Conservation (phyloP, 2,888 invertebrate species). For the Caenorhabditis wallacei region DNA sequence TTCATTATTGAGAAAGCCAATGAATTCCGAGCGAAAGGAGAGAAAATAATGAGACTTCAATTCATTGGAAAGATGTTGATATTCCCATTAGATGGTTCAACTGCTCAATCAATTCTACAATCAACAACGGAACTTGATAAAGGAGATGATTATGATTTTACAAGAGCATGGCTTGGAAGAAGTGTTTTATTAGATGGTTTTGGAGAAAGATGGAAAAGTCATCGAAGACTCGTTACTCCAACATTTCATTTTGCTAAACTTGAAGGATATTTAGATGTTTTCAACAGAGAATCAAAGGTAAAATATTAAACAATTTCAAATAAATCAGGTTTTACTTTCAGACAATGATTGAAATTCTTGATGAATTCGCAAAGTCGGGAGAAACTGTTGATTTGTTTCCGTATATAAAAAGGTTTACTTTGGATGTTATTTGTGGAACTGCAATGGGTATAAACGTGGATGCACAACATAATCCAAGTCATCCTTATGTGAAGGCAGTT, state of each 20-base stretch:
- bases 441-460: constrained; percentile 14
- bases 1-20: neutral
- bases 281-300: constrained; percentile 12
- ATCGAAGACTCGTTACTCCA: constrained; percentile 14
- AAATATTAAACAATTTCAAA: too few relatives aligned
- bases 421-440: constrained; percentile 7
- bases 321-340: too few relatives aligned
- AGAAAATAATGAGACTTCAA: constrained; percentile 14
- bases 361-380: constrained; percentile 74
- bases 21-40: constrained; percentile 1
- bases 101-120: constrained; percentile 74
- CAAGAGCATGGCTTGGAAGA: constrained; percentile 85
- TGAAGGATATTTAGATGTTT: constrained; percentile 21
- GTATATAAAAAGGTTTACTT: constrained; percentile 14
- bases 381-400: constrained; percentile 14
- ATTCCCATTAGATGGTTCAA: constrained; percentile 17
- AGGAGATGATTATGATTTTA: constrained; percentile 83
- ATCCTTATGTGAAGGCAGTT: constrained; percentile 74
- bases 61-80: constrained; percentile 18
- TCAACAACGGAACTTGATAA: constrained; percentile 82
- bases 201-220: constrained; percentile 18
- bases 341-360: constrained; percentile 83
- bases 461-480: constrained; percentile 39
- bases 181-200: constrained; percentile 73
- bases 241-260: constrained; percentile 23